Evolutionary conservation across 2,113 vertebrate genomes (phyloP).

Genomic region (Plecturocebus donacophilus): DNA sequence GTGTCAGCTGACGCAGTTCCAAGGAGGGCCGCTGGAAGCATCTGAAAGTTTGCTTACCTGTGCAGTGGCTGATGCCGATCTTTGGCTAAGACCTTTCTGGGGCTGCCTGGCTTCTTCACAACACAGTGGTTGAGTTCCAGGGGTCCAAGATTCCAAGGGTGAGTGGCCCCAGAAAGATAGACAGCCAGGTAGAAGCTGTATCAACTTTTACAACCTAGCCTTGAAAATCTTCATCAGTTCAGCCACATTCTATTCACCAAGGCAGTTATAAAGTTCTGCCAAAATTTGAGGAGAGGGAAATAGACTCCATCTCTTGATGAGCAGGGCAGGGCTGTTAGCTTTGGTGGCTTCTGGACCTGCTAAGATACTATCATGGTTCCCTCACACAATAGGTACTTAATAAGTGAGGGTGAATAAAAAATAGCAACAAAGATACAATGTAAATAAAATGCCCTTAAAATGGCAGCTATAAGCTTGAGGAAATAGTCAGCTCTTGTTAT

Average conservation of each 20-base stretch:
- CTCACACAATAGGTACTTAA: not conserved
- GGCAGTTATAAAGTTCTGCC: not conserved
- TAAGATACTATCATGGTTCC: not conserved
- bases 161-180: not conserved
- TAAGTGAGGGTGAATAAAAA: not conserved
- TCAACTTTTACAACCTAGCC: not conserved
- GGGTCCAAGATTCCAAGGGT: not conserved
- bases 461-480: not conserved
- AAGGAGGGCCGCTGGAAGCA: not conserved
- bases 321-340: not conserved
- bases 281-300: not conserved
- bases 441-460: not conserved
- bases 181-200: not conserved
- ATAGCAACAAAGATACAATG: not conserved
- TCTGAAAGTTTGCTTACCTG: too few species aligned
- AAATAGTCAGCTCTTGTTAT: not conserved
- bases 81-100: not conserved
- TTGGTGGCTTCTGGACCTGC: not conserved
- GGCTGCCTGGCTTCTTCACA: not conserved
- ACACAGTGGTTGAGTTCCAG: not conserved
- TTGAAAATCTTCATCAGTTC: not conserved
- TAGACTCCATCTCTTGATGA: not conserved
- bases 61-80: not conserved
- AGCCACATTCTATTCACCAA: not conserved
- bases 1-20: not conserved